Conservation (phyloP, 2,888 invertebrate species). For the Achlya flavicornis region DNA sequence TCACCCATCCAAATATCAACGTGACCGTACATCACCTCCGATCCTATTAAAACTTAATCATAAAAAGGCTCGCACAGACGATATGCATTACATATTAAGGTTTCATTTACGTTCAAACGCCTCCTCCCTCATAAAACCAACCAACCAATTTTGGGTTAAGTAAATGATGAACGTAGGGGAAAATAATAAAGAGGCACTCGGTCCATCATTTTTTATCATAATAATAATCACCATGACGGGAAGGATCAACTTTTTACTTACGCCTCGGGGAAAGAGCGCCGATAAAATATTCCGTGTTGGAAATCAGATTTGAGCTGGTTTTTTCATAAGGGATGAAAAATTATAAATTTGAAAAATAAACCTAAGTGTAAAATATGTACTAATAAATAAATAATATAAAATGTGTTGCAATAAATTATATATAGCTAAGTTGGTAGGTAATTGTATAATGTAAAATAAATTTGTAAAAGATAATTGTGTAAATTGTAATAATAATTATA, state of each 20-base stretch:
- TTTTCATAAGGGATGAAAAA: neutral
- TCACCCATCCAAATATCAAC: neutral
- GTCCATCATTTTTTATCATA: constrained; percentile 33
- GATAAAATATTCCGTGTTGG: constrained; percentile 5
- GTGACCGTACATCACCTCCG: neutral
- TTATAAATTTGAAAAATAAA: neutral
- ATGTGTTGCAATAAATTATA: too few species aligned
- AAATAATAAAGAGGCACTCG: constrained; percentile 28
- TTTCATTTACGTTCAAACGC: constrained; percentile 10
- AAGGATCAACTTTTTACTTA: constrained; percentile 10
- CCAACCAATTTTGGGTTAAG: constrained; percentile 11
- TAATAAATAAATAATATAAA: too few species aligned
- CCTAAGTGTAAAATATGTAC: too few species aligned
- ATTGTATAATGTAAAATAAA: too few species aligned
- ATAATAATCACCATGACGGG: constrained; percentile 17
- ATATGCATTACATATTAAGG: neutral
- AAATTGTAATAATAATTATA: too few species aligned
- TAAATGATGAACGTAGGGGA: constrained; percentile 14
- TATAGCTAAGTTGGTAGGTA: too few species aligned
- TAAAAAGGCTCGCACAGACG: neutral
- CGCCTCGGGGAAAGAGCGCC: constrained; percentile 11
- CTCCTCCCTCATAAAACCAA: constrained; percentile 10
- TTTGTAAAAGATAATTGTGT: too few species aligned
- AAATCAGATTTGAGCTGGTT: neutral
- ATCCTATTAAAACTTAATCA: neutral